Conservation (phyloP, 2,888 invertebrate species). For the Diploptera punctata region DNA sequence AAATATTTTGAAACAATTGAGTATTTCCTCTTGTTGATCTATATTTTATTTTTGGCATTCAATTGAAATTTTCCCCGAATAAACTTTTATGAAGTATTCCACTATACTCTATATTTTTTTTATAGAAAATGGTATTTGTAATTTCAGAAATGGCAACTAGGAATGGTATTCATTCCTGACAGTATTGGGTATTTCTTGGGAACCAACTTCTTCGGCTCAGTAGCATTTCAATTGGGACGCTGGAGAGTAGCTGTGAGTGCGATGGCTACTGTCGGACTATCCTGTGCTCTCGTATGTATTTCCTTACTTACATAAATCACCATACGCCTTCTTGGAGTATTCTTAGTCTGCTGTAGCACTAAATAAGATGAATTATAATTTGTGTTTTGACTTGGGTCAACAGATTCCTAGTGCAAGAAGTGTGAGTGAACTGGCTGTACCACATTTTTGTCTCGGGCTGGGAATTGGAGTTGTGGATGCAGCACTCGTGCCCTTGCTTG, state of each 20-base stretch:
- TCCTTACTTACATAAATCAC: too few relatives aligned
- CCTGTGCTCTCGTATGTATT: conserved; percentile 64
- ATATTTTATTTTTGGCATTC: too few relatives aligned
- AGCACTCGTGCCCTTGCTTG: conserved; percentile 78
- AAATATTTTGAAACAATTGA: too few relatives aligned
- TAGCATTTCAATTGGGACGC: conserved; percentile 69
- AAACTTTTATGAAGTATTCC: too few relatives aligned
- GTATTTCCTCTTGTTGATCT: too few relatives aligned
- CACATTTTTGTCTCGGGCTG: conserved; percentile 81
- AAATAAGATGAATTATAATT: too few relatives aligned
- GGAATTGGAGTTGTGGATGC: conserved; percentile 84
- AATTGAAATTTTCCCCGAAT: too few relatives aligned
- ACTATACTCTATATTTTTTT: too few relatives aligned
- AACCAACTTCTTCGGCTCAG: conserved; percentile 76
- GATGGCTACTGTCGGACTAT: conserved; percentile 67
- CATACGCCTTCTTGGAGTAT: too few relatives aligned
- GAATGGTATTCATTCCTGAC: conserved; percentile 85
- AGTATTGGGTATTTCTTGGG: conserved; percentile 84
- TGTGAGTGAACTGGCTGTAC: conserved; percentile 69
- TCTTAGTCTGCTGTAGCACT: too few relatives aligned
- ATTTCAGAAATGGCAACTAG: conserved; percentile 72
- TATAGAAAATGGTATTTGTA: too few relatives aligned
- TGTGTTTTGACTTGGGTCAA: too few relatives aligned
- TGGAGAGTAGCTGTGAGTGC: conserved; percentile 68
- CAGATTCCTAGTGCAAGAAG: conserved; percentile 69